Evolutionary conservation across 2,113 vertebrate species (phyloP).

Genomic region (Megaceryle torquata): DNA sequence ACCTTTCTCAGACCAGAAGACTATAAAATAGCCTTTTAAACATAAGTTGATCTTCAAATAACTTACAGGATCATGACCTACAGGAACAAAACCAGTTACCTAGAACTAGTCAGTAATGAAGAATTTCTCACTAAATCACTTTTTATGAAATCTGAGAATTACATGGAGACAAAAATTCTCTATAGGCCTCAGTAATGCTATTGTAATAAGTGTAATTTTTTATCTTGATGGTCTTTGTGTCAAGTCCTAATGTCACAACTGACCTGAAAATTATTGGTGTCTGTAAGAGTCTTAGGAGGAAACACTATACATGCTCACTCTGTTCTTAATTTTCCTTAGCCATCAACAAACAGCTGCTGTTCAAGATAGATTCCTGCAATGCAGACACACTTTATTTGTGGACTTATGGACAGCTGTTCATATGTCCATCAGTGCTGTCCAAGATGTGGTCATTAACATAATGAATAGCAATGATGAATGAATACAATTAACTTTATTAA

Average conservation of each 20-base stretch:
- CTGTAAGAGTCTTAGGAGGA: not conserved
- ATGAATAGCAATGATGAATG: not conserved
- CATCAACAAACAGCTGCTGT: accelerated
- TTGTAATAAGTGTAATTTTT: not conserved
- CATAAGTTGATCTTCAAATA: not conserved
- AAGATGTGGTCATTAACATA: not conserved
- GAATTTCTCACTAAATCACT: conserved; percentile 3
- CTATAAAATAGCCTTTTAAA: not conserved
- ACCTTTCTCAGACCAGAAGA: not conserved
- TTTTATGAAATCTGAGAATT: not conserved
- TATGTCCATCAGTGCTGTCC: not conserved
- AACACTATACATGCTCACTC: not conserved
- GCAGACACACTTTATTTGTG: not conserved
- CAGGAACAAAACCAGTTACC: not conserved
- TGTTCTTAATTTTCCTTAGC: not conserved
- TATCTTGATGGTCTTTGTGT: not conserved
- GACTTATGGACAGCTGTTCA: not conserved
- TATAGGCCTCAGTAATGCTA: not conserved
- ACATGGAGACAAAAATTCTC: not conserved
- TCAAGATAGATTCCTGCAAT: not conserved
- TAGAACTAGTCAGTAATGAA: not conserved
- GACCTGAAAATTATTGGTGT: not conserved
- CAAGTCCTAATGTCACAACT: not conserved
- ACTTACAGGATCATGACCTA: not conserved
- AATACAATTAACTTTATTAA: not conserved